phyloP scores from a whole-genome alignment of 1,140 invertebrate species.

The Drosophila lini region DNA sequence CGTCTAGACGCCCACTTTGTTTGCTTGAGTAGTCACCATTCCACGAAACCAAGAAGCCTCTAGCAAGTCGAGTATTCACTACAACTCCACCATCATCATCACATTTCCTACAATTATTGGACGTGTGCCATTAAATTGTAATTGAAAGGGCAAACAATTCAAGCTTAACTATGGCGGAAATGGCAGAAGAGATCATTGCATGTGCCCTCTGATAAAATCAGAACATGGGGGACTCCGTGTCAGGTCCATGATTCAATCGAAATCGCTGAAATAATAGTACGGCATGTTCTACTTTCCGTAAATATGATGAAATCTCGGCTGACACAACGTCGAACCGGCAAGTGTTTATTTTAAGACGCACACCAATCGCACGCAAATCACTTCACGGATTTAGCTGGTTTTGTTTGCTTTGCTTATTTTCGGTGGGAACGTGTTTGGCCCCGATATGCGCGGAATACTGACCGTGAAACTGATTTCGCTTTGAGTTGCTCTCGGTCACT shows the following conservation, averaged over 20 bases:
- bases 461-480: conserved; percentile 34
- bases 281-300: conserved; percentile 49
- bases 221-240: conserved; percentile 36
- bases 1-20: conserved; percentile 40
- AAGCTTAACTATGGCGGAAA: conserved; percentile 20
- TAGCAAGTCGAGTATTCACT: neutral
- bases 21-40: conserved; percentile 47
- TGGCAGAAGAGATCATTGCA: conserved; percentile 28
- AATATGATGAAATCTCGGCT: conserved; percentile 49
- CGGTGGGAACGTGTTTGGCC: conserved; percentile 51
- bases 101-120: conserved; percentile 5
- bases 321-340: conserved; percentile 32
- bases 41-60: conserved; percentile 35
- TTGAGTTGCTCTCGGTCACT: neutral
- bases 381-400: conserved; percentile 10
- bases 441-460: conserved; percentile 38
- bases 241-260: conserved; percentile 12
- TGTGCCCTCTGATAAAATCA: conserved; percentile 34
- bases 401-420: conserved; percentile 41
- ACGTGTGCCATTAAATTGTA: conserved; percentile 22
- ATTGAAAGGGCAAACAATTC: conserved; percentile 20
- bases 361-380: conserved; percentile 36
- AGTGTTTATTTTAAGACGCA: conserved; percentile 46
- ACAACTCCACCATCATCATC: neutral
- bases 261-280: conserved; percentile 62